Percentiles rank a stretch among this genome's conserved stretches.
These are phyloP conservation scores for fruit fly (Drosophila melanogaster) DNA, from an alignment of 1,140 invertebrate genomes.

Conservation along the genomic window DNA sequence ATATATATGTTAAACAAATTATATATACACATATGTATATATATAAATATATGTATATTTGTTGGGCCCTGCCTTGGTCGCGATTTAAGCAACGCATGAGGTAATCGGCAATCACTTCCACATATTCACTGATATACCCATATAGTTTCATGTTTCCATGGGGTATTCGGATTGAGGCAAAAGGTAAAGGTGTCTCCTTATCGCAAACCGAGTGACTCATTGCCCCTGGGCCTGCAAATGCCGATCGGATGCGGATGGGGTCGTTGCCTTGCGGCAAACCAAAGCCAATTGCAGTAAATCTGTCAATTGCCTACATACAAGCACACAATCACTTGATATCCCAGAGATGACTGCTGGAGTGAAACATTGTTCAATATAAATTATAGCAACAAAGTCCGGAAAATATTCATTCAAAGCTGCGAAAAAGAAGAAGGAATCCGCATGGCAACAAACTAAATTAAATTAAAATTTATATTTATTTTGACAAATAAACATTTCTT, in stretches of 20 bases:
- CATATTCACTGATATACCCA: slow-evolving; percentile 28
- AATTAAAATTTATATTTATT: no score
- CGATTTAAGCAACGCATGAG: slow-evolving; percentile 54
- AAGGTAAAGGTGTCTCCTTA: slow-evolving; percentile 21
- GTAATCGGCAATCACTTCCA: slow-evolving; percentile 40
- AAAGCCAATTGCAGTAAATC: slow-evolving; percentile 74
- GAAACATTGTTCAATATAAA: slow-evolving; percentile 34
- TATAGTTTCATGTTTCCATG: slow-evolving; percentile 36
- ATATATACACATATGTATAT: slow-evolving; percentile 6
- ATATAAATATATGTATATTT: slow-evolving; percentile 19
- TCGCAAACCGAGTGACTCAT: slow-evolving; percentile 23
- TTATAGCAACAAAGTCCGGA: slow-evolving; percentile 35
- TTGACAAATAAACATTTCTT: no score
- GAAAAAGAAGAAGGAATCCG: slow-evolving; percentile 18
- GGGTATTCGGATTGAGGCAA: slow-evolving; percentile 7
- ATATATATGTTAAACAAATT: slow-evolving; percentile 31
- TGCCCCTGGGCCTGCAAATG: slow-evolving; percentile 6
- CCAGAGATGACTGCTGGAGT: slow-evolving; percentile 28
- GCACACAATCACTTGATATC: slow-evolving; percentile 51
- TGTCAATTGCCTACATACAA: slow-evolving; percentile 55
- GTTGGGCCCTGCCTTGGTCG: slow-evolving; percentile 58
- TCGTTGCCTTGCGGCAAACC: slow-evolving; percentile 55
- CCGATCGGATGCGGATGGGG: slow-evolving; percentile 41
- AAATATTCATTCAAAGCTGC: slow-evolving; percentile 20
- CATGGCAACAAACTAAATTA: not conserved